These are phyloP conservation scores for Mungos mungo DNA, from an alignment of 2,113 vertebrate species.

Conservation along the genomic window DNA sequence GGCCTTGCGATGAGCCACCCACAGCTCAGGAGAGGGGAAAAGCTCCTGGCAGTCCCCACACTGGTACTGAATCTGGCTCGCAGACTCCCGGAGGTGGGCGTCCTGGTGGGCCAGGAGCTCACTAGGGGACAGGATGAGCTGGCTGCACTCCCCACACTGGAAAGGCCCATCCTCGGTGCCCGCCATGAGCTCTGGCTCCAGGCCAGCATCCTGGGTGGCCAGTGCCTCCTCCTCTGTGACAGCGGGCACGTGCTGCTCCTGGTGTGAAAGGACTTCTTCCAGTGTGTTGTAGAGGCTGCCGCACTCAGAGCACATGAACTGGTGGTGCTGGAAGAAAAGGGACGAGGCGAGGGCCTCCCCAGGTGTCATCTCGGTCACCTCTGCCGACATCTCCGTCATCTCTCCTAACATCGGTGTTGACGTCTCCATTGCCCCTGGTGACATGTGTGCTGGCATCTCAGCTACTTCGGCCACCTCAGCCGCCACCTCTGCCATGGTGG, in stretches of 20 bases:
- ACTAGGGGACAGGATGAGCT: constrained; percentile 87
- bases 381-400: constrained; percentile 39
- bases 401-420: neutral
- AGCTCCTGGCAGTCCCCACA: constrained; percentile 92
- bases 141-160: constrained; percentile 92
- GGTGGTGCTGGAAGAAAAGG: constrained; percentile 88
- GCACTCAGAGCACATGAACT: constrained; percentile 95
- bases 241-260: constrained; percentile 87
- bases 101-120: constrained; percentile 93
- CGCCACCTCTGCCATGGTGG: constrained; percentile 66
- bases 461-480: constrained; percentile 47
- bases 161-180: constrained; percentile 84
- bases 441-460: constrained; percentile 45
- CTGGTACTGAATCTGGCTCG: constrained; percentile 91
- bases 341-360: constrained; percentile 74
- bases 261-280: constrained; percentile 92
- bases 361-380: constrained; percentile 64
- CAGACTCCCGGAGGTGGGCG: constrained; percentile 88
- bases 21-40: constrained; percentile 89
- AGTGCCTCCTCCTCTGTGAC: constrained; percentile 40
- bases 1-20: constrained; percentile 90
- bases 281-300: constrained; percentile 91
- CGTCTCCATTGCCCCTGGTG: constrained; percentile 22
- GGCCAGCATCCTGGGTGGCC: constrained; percentile 24
- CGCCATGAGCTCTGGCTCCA: neutral